phyloP scores from a whole-genome alignment of 2,888 invertebrate genomes.

The Oxyteleia sp. region DNA sequence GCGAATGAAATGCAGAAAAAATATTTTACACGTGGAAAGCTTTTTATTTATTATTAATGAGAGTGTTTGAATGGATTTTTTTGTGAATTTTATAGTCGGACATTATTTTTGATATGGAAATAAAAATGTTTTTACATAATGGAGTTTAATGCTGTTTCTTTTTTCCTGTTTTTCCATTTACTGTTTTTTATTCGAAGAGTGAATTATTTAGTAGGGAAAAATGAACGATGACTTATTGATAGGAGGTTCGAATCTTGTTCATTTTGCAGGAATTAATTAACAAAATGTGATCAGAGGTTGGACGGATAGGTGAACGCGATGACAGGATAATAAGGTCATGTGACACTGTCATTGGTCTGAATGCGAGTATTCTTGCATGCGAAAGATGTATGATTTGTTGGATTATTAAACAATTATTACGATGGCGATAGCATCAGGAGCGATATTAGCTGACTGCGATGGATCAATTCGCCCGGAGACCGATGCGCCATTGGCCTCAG shows the following conservation, averaged over 20 bases:
- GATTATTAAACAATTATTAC: constrained; percentile 80
- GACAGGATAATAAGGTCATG: constrained; percentile 46
- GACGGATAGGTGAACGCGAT: constrained; percentile 27
- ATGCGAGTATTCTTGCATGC: constrained; percentile 31
- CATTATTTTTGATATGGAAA: constrained; percentile 18
- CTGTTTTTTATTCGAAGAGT: background rate
- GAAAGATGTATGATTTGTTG: constrained; percentile 60
- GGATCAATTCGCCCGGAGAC: constrained; percentile 53
- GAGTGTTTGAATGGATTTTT: background rate
- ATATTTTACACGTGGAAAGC: constrained; percentile 8
- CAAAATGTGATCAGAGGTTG: constrained; percentile 40
- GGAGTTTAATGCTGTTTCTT: background rate
- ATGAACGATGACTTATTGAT: constrained; percentile 5
- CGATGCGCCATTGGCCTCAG: constrained; percentile 79
- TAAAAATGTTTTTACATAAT: constrained; percentile 2
- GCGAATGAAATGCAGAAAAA: background rate
- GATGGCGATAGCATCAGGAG: constrained; percentile 75
- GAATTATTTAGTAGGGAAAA: constrained; percentile 17
- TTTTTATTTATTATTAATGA: constrained; percentile 1
- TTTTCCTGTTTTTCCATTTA: too few relatives aligned
- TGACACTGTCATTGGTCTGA: constrained; percentile 32
- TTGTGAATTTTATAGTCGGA: constrained; percentile 28
- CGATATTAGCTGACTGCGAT: constrained; percentile 47
- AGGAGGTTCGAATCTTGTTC: constrained; percentile 25
- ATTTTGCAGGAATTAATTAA: constrained; percentile 52